These are phyloP conservation scores for Stenchaetothrips biformis DNA, from an alignment of 2,888 invertebrate genomes.

Conservation along the genomic window DNA sequence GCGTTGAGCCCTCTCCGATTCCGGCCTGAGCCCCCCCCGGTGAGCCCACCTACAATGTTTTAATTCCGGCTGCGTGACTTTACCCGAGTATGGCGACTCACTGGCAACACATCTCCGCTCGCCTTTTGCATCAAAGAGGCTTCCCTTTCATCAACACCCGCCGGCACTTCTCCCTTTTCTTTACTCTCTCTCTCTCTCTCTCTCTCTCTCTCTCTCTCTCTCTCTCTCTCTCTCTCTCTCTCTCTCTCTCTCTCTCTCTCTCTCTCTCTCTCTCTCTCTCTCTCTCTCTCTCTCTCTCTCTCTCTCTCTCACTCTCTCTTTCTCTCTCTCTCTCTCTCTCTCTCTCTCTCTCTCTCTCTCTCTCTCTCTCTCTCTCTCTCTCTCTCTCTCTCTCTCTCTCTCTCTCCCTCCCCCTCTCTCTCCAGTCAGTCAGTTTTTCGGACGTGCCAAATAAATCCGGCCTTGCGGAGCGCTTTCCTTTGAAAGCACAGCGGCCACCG, in stretches of 20 bases:
- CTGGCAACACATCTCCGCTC: neutral
- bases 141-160: slow-evolving; percentile 3
- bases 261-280: neutral
- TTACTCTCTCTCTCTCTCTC: neutral
- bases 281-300: too few species aligned
- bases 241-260: neutral
- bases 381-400: too few species aligned
- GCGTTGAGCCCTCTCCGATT: neutral
- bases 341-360: too few species aligned
- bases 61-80: neutral
- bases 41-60: neutral
- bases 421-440: slow-evolving; percentile 6
- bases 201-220: neutral
- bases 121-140: slow-evolving; percentile 11
- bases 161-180: neutral
- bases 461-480: too few species aligned
- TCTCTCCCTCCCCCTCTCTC: too few species aligned
- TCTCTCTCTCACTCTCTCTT: too few species aligned
- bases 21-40: neutral
- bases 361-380: too few species aligned
- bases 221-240: slow-evolving; percentile 1
- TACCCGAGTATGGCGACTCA: neutral
- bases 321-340: too few species aligned
- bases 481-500: too few species aligned
- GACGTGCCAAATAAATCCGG: slow-evolving; percentile 13